Conservation (phyloP, 2,113 vertebrate species). For the Hymenochirus boettgeri region DNA sequence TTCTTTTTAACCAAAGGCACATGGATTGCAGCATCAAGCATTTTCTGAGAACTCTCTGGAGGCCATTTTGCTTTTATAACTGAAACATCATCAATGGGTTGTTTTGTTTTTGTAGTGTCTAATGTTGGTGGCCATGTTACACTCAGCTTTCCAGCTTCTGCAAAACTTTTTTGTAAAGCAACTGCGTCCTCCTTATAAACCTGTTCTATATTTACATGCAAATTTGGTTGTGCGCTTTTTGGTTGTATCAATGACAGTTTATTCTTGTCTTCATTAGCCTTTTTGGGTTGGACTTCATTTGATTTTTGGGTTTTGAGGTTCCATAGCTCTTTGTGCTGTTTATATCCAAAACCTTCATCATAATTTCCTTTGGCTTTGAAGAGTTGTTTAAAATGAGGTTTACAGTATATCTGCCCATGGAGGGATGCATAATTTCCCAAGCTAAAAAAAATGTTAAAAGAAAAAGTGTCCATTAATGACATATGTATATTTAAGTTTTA, state of each 20-base stretch:
- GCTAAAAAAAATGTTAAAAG: constrained; percentile 66
- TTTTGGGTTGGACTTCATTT: constrained; percentile 44
- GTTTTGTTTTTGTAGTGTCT: constrained; percentile 68
- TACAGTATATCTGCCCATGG: constrained; percentile 91
- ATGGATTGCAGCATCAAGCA: constrained; percentile 23
- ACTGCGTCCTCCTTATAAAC: constrained; percentile 49
- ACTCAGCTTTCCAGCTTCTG: constrained; percentile 74
- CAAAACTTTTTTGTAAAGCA: constrained; percentile 59
- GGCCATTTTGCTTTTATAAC: constrained; percentile 84
- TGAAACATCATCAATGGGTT: constrained; percentile 72
- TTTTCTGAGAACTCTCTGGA: constrained; percentile 54
- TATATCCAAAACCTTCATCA: constrained; percentile 83
- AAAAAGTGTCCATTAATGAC: constrained; percentile 6
- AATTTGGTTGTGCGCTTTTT: constrained; percentile 39
- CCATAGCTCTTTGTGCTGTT: constrained; percentile 84
- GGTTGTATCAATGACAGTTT: constrained; percentile 26
- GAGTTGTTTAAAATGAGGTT: constrained; percentile 92
- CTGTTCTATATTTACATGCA: constrained; percentile 42
- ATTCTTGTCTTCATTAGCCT: constrained; percentile 39
- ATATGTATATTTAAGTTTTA: neutral
- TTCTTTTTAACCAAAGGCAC: constrained; percentile 38
- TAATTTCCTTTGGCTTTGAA: constrained; percentile 93
- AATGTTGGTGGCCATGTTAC: constrained; percentile 83
- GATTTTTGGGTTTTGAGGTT: constrained; percentile 63
- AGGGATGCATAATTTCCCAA: constrained; percentile 94